Percentiles rank a stretch among this genome's conserved stretches.
Conservation (phyloP, 2,888 invertebrate species). For the Rotaria magnacalcarata region DNA sequence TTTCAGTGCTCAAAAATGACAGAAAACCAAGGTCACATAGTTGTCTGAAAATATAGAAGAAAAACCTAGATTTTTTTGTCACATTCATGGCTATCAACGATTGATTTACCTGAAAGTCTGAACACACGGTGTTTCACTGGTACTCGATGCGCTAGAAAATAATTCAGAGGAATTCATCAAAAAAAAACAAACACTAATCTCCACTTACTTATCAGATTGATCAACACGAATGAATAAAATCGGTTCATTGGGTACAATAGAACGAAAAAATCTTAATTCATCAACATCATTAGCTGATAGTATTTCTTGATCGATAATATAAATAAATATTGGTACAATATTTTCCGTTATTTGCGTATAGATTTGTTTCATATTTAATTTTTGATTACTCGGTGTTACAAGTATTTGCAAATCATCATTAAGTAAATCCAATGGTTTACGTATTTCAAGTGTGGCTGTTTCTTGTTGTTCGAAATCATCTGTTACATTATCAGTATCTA, state of each 20-base stretch:
- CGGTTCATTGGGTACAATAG: conserved; percentile 10
- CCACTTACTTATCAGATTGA: neutral
- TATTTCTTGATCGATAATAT: conserved; percentile 17
- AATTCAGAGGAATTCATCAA: neutral
- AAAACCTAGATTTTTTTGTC: no score
- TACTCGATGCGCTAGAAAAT: neutral
- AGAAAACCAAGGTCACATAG: conserved; percentile 33
- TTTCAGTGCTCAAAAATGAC: neutral
- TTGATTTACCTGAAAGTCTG: conserved; percentile 15
- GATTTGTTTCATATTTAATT: conserved; percentile 30
- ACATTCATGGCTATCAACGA: no score
- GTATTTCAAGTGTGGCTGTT: conserved; percentile 20
- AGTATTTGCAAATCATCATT: conserved; percentile 26
- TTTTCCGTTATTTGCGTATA: conserved; percentile 25
- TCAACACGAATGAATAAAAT: conserved; percentile 14
- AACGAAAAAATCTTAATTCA: neutral
- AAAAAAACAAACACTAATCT: neutral
- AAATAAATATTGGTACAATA: conserved; percentile 8
- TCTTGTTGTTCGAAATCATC: neutral
- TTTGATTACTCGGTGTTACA: conserved; percentile 15
- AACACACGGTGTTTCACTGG: neutral
- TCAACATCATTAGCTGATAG: neutral
- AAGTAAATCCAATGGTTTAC: neutral
- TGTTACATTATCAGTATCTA: neutral
- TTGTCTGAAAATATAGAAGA: neutral